Evolutionary conservation across 2,888 invertebrate species (phyloP).

Genomic region (Lottia scabra): DNA sequence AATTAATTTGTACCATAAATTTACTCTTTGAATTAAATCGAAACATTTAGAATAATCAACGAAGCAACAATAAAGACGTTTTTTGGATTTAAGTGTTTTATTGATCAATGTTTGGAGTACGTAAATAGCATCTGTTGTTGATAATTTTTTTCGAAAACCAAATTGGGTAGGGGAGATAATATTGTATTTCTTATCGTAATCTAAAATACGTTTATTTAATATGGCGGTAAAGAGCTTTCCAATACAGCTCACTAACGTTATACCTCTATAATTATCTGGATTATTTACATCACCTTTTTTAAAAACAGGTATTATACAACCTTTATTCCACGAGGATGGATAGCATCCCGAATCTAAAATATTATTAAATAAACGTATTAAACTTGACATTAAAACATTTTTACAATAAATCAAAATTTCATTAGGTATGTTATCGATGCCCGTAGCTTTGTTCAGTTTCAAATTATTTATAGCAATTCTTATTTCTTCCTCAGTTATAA

Average conservation of each 20-base stretch:
- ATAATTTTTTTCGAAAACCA: slow-evolving; percentile 23
- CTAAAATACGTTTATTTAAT: slow-evolving; percentile 22
- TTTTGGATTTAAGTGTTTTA: slow-evolving; percentile 16
- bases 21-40: slow-evolving; percentile 21
- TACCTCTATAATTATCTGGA: slow-evolving; percentile 31
- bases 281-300: slow-evolving; percentile 25
- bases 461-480: slow-evolving; percentile 8
- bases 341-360: slow-evolving; percentile 21
- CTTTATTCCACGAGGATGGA: slow-evolving; percentile 22
- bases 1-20: slow-evolving; percentile 16
- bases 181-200: slow-evolving; percentile 20
- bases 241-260: slow-evolving; percentile 26
- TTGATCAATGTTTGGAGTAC: slow-evolving; percentile 16
- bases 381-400: slow-evolving; percentile 11
- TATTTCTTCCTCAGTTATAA: slow-evolving; percentile 14
- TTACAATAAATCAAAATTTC: slow-evolving; percentile 23
- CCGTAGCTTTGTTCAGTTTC: slow-evolving; percentile 15
- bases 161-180: slow-evolving; percentile 23
- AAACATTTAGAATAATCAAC: slow-evolving; percentile 28
- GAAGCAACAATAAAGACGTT: slow-evolving; percentile 22
- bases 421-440: slow-evolving; percentile 19
- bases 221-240: slow-evolving; percentile 28
- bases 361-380: slow-evolving; percentile 22
- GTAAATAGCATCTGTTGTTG: slow-evolving; percentile 25
- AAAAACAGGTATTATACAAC: slow-evolving; percentile 22